Evolutionary conservation across 2,888 invertebrate species (phyloP).

Genomic region (Molorchus minor): DNA sequence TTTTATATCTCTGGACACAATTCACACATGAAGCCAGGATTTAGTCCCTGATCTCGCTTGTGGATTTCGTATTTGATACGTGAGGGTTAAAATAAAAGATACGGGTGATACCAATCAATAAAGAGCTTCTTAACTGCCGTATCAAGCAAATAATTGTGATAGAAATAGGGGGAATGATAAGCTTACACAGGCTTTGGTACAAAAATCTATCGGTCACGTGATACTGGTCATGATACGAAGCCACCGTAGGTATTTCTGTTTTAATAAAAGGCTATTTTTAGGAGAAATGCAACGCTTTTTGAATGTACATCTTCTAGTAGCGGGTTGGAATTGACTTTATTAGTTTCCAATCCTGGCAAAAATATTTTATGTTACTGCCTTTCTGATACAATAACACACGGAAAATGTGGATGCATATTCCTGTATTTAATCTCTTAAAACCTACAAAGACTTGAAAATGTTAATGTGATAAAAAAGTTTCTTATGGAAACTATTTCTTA

Average conservation of each 20-base stretch:
- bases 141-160: slow-evolving; percentile 13
- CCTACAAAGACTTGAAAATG: not conserved
- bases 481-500: too few species aligned
- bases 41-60: slow-evolving; percentile 1
- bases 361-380: too few species aligned
- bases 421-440: not conserved
- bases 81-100: slow-evolving; percentile 14
- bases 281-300: too few species aligned
- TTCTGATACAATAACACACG: too few species aligned
- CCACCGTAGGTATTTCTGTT: too few species aligned
- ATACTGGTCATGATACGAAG: slow-evolving; percentile 4
- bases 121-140: slow-evolving; percentile 12
- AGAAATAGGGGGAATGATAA: slow-evolving; percentile 11
- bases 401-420: too few species aligned
- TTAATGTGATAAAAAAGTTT: too few species aligned
- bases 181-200: slow-evolving; percentile 7
- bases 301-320: too few species aligned
- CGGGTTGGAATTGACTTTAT: too few species aligned
- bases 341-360: too few species aligned
- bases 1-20: slow-evolving; percentile 4
- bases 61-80: slow-evolving; percentile 18
- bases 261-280: too few species aligned
- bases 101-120: slow-evolving; percentile 19
- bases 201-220: slow-evolving; percentile 8
- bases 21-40: slow-evolving; percentile 8